A percentile compares a stretch with the other conserved stretches of the same genome.
Evolutionary conservation across 2,113 vertebrate genomes (phyloP).

Genomic region (Columba janthina): DNA sequence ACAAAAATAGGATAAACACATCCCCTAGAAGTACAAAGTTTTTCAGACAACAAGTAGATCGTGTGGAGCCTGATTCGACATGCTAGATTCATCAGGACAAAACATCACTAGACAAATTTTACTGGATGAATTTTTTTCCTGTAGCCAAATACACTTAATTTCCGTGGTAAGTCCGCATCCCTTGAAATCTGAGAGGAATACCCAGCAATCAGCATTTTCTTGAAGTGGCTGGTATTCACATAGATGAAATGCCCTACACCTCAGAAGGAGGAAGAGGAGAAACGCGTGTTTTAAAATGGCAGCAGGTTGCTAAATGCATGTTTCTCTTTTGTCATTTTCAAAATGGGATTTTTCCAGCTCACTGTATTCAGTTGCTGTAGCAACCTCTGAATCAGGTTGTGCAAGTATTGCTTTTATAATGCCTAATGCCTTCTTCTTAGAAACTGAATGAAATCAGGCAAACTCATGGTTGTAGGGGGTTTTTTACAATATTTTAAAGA

Average conservation of each 20-base stretch:
- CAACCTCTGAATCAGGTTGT: not conserved
- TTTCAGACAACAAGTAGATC: not conserved
- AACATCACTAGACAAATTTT: not conserved
- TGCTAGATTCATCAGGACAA: not conserved
- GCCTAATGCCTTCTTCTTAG: not conserved
- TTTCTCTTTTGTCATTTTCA: not conserved
- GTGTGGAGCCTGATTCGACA: not conserved
- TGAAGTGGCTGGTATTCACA: not conserved
- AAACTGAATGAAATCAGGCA: not conserved
- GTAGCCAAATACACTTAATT: rapidly evolving
- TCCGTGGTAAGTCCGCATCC: not conserved
- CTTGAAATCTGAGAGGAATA: not conserved
- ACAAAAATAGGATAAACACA: not conserved
- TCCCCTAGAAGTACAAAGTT: not conserved
- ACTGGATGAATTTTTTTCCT: not conserved
- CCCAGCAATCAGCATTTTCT: not conserved
- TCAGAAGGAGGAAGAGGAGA: not conserved
- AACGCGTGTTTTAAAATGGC: not conserved
- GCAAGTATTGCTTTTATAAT: slow-evolving; percentile 2
- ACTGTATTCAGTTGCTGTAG: not conserved
- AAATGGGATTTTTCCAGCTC: not conserved
- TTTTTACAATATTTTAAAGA: slow-evolving; percentile 17
- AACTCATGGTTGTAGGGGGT: not conserved
- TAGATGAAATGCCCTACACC: not conserved
- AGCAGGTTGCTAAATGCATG: not conserved